Evolutionary conservation across 1,140 invertebrate species (phyloP).

Genomic region (Euura lappo): DNA sequence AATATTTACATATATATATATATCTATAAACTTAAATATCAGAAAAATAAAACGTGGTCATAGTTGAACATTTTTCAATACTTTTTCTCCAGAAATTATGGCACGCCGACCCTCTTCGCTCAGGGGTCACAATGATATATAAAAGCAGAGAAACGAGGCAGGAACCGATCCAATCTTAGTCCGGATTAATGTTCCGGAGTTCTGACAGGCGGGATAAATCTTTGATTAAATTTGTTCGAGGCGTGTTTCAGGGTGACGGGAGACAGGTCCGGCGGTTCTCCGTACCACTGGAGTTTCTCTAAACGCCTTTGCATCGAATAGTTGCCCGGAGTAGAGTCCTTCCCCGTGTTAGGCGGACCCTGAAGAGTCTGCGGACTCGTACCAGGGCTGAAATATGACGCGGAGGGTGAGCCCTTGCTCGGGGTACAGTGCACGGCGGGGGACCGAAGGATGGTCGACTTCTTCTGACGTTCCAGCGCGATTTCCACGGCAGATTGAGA

Average conservation of each 20-base stretch:
- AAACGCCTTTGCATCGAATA: constrained; percentile 36
- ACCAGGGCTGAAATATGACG: background rate
- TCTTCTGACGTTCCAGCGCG: constrained; percentile 42
- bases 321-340: background rate
- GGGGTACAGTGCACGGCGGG: background rate
- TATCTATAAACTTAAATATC: too few relatives aligned
- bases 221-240: constrained; percentile 36
- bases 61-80: too few relatives aligned
- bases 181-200: constrained; percentile 1
- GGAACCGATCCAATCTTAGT: background rate
- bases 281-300: constrained; percentile 47
- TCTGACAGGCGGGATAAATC: constrained; percentile 36
- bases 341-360: background rate
- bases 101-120: too few relatives aligned
- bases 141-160: too few relatives aligned
- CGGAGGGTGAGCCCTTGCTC: background rate
- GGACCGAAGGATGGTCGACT: constrained; percentile 25
- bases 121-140: too few relatives aligned
- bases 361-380: background rate
- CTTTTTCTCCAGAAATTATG: too few relatives aligned
- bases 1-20: too few relatives aligned
- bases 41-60: too few relatives aligned
- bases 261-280: constrained; percentile 42
- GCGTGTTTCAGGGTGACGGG: constrained; percentile 37
- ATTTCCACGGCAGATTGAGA: constrained; percentile 41